phyloP scores from a whole-genome alignment of 2,113 vertebrate species.

The Rhombomys opimus region DNA sequence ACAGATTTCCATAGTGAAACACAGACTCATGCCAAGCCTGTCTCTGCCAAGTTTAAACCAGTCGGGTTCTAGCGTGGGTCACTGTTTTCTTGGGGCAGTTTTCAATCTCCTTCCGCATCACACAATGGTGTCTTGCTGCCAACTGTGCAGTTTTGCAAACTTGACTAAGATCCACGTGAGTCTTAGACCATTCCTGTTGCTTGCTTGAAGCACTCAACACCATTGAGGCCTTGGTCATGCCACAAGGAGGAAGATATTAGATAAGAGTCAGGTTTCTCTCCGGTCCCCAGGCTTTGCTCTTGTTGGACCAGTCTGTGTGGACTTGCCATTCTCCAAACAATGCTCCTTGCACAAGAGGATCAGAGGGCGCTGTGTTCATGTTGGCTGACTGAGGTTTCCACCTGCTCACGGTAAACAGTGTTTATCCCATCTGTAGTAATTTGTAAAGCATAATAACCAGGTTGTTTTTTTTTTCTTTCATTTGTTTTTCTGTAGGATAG shows the following conservation, averaged over 20 bases:
- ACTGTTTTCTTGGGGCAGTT: neutral
- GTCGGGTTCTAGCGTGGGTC: neutral
- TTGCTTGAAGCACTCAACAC: neutral
- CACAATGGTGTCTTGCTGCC: neutral
- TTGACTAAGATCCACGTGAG: neutral
- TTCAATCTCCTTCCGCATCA: neutral
- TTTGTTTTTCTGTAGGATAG: neutral
- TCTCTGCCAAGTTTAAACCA: neutral
- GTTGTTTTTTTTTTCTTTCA: neutral
- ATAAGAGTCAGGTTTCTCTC: neutral
- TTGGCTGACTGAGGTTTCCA: neutral
- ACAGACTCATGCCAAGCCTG: accelerated
- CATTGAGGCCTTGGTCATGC: neutral
- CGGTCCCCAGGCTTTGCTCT: neutral
- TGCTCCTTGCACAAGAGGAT: neutral
- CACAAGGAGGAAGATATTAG: neutral
- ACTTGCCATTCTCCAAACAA: slow-evolving; percentile 52
- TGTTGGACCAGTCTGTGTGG: neutral
- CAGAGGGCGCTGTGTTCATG: neutral
- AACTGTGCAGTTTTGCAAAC: neutral
- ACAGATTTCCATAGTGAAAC: neutral
- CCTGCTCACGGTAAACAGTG: neutral
- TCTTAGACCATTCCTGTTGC: neutral
- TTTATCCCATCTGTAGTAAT: neutral
- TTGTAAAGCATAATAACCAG: neutral